Conservation (phyloP, 2,113 vertebrate genomes). For the Hippocampus comes region DNA sequence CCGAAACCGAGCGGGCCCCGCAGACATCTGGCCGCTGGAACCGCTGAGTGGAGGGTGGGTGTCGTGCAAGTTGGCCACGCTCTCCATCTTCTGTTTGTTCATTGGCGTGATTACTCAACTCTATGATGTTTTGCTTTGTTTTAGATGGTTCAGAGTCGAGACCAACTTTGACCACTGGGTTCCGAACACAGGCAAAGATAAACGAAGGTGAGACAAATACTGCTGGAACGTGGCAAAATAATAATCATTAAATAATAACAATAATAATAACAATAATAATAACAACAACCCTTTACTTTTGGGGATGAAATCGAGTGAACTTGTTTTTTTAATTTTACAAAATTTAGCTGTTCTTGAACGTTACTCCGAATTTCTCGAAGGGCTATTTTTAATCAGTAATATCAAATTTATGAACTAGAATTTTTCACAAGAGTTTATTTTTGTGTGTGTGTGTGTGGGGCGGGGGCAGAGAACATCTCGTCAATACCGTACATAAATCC, state of each 20-base stretch:
- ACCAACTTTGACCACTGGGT: conserved; percentile 96
- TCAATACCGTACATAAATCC: too few relatives aligned
- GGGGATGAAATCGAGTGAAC: too few relatives aligned
- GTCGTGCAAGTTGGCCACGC: background rate
- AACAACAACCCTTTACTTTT: too few relatives aligned
- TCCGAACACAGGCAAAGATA: conserved; percentile 73
- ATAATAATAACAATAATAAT: too few relatives aligned
- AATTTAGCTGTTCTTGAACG: too few relatives aligned
- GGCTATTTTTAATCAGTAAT: too few relatives aligned
- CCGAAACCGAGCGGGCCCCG: conserved; percentile 78
- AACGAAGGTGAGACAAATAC: conserved; percentile 73
- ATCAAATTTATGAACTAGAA: too few relatives aligned
- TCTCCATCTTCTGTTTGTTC: background rate
- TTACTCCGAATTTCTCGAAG: too few relatives aligned
- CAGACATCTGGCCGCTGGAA: conserved; percentile 88
- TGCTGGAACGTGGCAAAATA: background rate
- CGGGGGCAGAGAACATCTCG: too few relatives aligned
- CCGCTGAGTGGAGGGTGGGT: conserved; percentile 79
- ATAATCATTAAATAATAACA: background rate
- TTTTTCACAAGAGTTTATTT: too few relatives aligned
- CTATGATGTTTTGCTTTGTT: background rate
- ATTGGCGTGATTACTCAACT: background rate
- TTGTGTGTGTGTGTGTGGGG: too few relatives aligned
- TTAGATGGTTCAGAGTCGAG: conserved; percentile 91
- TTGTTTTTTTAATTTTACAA: too few relatives aligned